Percentiles rank a stretch among this genome's conserved stretches.
Evolutionary conservation across 2,888 invertebrate genomes (phyloP).

Genomic region (Lasioglossum malachurum): DNA sequence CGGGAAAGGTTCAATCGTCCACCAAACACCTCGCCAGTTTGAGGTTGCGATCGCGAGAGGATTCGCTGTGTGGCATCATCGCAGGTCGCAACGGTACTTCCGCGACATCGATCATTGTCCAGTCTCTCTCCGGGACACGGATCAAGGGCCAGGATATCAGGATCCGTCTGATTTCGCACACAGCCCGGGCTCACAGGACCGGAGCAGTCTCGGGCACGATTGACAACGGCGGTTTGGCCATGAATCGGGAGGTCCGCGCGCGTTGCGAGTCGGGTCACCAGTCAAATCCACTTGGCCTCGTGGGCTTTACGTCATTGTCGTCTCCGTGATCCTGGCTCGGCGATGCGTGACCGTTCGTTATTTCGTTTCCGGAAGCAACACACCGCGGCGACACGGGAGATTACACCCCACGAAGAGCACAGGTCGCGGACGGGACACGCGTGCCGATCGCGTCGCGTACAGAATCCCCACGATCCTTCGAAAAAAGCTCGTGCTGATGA

Average conservation of each 20-base stretch:
- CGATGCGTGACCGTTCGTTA: slow-evolving; percentile 44
- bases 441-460: slow-evolving; percentile 19
- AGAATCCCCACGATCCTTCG: slow-evolving; percentile 9
- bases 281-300: slow-evolving; percentile 57
- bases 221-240: background rate
- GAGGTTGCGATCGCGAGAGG: slow-evolving; percentile 18
- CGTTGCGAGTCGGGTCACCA: background rate
- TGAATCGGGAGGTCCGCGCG: background rate
- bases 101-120: slow-evolving; percentile 44
- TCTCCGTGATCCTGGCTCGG: slow-evolving; percentile 56
- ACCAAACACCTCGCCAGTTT: slow-evolving; percentile 14
- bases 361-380: slow-evolving; percentile 39
- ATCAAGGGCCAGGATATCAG: slow-evolving; percentile 18
- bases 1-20: slow-evolving; percentile 36
- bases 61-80: slow-evolving; percentile 13
- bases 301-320: slow-evolving; percentile 65
- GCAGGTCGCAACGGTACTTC: slow-evolving; percentile 12
- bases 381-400: slow-evolving; percentile 20
- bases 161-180: slow-evolving; percentile 6
- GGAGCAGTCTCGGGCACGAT: background rate
- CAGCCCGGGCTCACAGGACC: background rate
- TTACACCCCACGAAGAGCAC: slow-evolving; percentile 7
- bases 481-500: slow-evolving; percentile 39
- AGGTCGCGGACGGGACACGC: slow-evolving; percentile 21
- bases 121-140: background rate